Percentiles rank a stretch among this genome's conserved stretches.
Conservation (phyloP, 2,113 vertebrate species). For the Ceuthmochares aereus region DNA sequence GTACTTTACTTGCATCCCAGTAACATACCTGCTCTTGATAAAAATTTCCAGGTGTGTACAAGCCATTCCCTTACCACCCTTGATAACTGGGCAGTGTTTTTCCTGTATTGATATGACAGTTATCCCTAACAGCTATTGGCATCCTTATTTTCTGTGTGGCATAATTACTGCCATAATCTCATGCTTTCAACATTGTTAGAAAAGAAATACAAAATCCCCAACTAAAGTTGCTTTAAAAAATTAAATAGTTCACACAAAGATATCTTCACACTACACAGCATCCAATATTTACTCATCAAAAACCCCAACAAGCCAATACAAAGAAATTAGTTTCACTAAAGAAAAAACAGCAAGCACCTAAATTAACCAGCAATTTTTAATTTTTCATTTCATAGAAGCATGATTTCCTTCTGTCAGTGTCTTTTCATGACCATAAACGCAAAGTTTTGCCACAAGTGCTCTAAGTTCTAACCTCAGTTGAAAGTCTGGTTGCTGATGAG, state of each 20-base stretch:
- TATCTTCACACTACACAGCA: conserved; percentile 79
- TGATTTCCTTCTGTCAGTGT: neutral
- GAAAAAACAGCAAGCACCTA: neutral
- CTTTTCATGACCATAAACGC: neutral
- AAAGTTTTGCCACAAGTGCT: neutral
- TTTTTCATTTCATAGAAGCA: neutral
- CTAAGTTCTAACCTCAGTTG: neutral
- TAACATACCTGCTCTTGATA: neutral
- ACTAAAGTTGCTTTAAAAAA: neutral
- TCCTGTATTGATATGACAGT: neutral
- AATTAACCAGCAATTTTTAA: neutral
- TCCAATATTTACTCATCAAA: neutral
- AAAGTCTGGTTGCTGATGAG: neutral
- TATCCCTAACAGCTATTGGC: neutral
- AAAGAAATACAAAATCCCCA: neutral
- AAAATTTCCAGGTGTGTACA: neutral
- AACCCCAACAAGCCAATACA: neutral
- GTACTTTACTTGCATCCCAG: neutral
- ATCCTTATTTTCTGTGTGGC: neutral
- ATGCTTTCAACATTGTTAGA: conserved; percentile 5
- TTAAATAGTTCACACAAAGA: conserved; percentile 68
- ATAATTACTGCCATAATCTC: neutral
- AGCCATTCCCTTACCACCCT: neutral
- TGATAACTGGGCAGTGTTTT: neutral
- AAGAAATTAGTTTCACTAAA: neutral